Conservation (phyloP, 2,113 vertebrate species). For the Typhlomys cinereus region DNA sequence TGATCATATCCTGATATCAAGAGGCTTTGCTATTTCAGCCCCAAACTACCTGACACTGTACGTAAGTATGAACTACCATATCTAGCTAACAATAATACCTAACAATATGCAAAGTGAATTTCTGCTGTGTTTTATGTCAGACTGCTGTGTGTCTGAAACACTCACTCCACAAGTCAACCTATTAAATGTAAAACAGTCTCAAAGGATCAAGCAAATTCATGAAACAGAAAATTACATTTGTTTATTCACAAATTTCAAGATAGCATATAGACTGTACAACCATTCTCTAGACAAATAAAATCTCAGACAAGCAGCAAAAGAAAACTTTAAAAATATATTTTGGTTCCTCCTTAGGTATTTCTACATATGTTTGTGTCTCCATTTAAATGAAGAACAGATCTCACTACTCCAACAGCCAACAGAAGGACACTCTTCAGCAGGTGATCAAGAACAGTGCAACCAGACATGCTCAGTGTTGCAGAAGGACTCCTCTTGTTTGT, state of each 20-base stretch:
- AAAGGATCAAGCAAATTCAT: neutral
- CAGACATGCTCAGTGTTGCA: neutral
- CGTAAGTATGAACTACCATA: neutral
- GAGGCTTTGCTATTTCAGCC: neutral
- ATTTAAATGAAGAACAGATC: neutral
- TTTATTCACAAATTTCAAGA: slow-evolving; percentile 44
- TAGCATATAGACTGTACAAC: neutral
- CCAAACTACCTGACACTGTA: neutral
- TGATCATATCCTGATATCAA: neutral
- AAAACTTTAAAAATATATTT: neutral
- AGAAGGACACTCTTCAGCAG: neutral
- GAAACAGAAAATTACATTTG: slow-evolving; percentile 57
- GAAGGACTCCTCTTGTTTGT: slow-evolving; percentile 44
- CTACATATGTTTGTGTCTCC: neutral
- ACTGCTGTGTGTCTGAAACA: neutral
- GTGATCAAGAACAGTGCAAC: neutral
- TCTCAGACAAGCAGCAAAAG: neutral
- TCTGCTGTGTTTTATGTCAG: neutral
- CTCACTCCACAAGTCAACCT: neutral
- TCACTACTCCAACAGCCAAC: neutral
- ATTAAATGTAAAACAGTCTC: slow-evolving; percentile 54
- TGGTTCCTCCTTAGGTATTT: neutral
- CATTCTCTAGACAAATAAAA: neutral
- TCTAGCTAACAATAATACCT: neutral
- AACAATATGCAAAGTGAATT: neutral